Conservation (phyloP, 2,113 vertebrate genomes). For the Pao palembangensis region DNA sequence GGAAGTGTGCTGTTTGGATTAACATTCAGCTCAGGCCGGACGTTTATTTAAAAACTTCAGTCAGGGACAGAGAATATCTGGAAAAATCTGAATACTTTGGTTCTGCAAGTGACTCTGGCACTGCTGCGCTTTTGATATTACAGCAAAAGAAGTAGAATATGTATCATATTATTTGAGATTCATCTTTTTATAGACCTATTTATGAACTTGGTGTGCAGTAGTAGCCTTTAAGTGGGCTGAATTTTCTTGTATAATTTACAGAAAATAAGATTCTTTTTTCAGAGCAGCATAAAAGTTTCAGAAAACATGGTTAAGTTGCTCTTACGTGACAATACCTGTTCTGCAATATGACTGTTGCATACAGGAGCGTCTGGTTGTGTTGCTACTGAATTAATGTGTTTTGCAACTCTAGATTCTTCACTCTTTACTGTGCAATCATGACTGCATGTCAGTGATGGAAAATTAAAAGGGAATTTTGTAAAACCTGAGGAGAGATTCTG, state of each 20-base stretch:
- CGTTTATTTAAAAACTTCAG: not conserved
- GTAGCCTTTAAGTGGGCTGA: too few species aligned
- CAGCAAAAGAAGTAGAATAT: too few species aligned
- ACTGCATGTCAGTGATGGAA: not conserved
- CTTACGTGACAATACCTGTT: too few species aligned
- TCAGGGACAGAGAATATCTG: too few species aligned
- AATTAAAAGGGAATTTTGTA: not conserved
- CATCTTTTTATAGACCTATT: too few species aligned
- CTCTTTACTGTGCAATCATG: not conserved
- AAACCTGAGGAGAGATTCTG: constrained; percentile 2
- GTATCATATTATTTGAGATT: too few species aligned
- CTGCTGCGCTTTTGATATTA: too few species aligned
- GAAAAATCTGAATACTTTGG: too few species aligned
- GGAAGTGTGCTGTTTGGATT: not conserved
- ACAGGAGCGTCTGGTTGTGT: not conserved
- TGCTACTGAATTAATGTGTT: not conserved
- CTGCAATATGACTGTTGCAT: not conserved
- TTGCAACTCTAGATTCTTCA: not conserved
- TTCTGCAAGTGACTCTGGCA: too few species aligned
- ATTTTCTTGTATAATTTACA: too few species aligned
- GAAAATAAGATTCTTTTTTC: not conserved
- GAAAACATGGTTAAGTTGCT: not conserved
- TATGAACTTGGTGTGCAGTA: too few species aligned
- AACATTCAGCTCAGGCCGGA: not conserved
- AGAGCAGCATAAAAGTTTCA: not conserved